Percentiles rank a stretch among this genome's conserved stretches.
phyloP scores from a whole-genome alignment of 1,140 invertebrate genomes.

The Homalodisca vitripennis region DNA sequence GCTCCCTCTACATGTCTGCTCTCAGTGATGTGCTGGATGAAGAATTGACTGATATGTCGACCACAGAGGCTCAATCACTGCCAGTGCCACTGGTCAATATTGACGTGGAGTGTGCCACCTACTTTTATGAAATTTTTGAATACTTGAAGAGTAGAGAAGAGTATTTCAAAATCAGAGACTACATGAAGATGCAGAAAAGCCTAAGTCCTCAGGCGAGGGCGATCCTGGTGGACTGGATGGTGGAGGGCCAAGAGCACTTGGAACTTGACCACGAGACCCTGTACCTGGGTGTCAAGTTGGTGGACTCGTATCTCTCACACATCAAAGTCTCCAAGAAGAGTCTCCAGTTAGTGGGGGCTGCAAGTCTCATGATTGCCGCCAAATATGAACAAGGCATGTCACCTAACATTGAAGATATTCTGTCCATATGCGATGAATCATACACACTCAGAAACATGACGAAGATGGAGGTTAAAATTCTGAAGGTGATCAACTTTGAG shows the following conservation, averaged over 20 bases:
- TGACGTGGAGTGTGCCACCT: constrained; percentile 84
- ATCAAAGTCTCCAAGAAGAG: constrained; percentile 66
- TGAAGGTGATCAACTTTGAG: constrained; percentile 84
- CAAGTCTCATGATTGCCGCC: constrained; percentile 88
- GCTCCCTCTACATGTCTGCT: constrained; percentile 7
- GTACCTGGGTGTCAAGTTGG: constrained; percentile 93
- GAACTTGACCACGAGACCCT: constrained; percentile 98
- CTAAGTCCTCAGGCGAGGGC: constrained; percentile 78
- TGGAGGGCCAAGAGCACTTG: constrained; percentile 92
- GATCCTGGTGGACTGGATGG: constrained; percentile 97
- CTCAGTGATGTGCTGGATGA: constrained; percentile 4
- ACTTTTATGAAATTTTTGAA: constrained; percentile 93
- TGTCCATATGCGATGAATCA: constrained; percentile 95
- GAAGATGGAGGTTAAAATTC: constrained; percentile 86
- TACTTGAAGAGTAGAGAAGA: constrained; percentile 89
- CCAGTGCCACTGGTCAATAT: constrained; percentile 66
- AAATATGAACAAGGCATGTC: constrained; percentile 87
- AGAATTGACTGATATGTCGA: not conserved
- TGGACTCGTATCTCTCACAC: constrained; percentile 85
- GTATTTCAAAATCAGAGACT: constrained; percentile 31
- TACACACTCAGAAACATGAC: constrained; percentile 82
- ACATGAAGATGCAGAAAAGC: constrained; percentile 37
- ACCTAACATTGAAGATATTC: constrained; percentile 90
- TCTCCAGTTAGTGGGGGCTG: constrained; percentile 88
- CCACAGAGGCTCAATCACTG: constrained; percentile 51